Evolutionary conservation across 2,113 vertebrate species (phyloP).

Genomic region (Oryctolagus cuniculus): mOryCun1.1 NC_091440.1:44557501-44558000

Average conservation of each 20-base stretch:
- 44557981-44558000: not conserved
- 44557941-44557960: slow-evolving; percentile 46
- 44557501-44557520: not conserved
- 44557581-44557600: not conserved
- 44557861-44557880: not conserved
- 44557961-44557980: slow-evolving; percentile 62
- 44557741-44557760: not conserved
- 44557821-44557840: not conserved
- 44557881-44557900: not conserved
- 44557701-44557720: not conserved
- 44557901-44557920: not conserved
- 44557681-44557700: not conserved
- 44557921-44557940: slow-evolving; percentile 35
- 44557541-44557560: not conserved
- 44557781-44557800: not conserved
- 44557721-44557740: not conserved
- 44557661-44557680: not conserved
- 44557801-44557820: not conserved
- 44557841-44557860: not conserved
- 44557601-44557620: not conserved
- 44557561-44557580: not conserved
- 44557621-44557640: not conserved
- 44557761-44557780: not conserved
- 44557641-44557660: not conserved
- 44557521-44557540: not conserved